Conservation (phyloP, 2,113 vertebrate genomes). For the Eleginops maclovinus region DNA sequence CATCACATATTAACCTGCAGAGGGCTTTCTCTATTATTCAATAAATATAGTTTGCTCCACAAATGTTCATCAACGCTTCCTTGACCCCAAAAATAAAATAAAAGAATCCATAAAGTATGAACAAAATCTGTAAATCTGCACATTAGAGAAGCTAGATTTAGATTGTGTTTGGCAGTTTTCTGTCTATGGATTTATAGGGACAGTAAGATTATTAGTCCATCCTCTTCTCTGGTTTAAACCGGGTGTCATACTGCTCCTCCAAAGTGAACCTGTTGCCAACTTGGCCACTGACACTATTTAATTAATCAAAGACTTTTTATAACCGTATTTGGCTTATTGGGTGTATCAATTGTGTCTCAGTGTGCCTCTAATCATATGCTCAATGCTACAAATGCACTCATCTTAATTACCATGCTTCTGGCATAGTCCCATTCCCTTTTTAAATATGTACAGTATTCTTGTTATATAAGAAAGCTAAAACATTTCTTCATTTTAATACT, state of each 20-base stretch:
- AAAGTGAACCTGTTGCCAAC: background rate
- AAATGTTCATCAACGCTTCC: background rate
- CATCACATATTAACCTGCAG: background rate
- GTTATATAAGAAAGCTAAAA: too few relatives aligned
- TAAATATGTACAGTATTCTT: background rate
- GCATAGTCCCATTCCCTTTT: background rate
- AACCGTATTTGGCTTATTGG: background rate
- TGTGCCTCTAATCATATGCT: background rate
- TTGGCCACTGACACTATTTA: background rate
- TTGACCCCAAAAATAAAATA: background rate
- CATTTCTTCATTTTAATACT: too few relatives aligned
- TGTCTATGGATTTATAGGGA: background rate
- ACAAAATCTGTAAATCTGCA: background rate
- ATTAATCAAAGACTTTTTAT: slow-evolving; percentile 3
- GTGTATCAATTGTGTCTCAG: slow-evolving; percentile 4
- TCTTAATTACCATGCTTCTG: background rate
- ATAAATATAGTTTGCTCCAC: background rate
- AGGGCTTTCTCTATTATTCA: background rate
- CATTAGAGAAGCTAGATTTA: background rate
- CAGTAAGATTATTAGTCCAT: background rate
- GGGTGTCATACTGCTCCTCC: background rate
- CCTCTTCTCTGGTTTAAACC: background rate
- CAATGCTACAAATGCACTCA: background rate
- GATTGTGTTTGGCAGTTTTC: background rate
- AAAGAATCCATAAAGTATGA: background rate